Evolutionary conservation across 2,797 vertebrate genomes (phyloP), one percentile per base, ranked within the genome.

Genomic region (Podarcis lilfordi): DNA sequence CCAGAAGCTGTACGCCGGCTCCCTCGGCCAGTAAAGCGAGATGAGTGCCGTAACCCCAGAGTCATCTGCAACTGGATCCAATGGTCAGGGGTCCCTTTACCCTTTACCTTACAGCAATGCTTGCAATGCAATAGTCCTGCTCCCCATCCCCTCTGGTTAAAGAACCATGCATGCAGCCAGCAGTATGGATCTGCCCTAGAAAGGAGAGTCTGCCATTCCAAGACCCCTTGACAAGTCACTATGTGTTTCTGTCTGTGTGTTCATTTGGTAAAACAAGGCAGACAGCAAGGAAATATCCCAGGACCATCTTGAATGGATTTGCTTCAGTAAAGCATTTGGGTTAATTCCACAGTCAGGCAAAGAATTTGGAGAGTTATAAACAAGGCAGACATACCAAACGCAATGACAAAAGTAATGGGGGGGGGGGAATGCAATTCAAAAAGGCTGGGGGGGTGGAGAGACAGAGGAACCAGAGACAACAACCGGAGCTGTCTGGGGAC

Each of bases 401-500:
- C 81, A 87, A 88, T 84, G 86, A 87, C 82, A 91, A 86, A 91
- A 64, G 37, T 89, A 74, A 74, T n/a, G 5, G 71, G 10, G 71
- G 3, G 3, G 61, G 75, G 91, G 92, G 87, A 91, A 55, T 86
- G 89, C 9, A 13, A 91, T 50, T 17, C 90, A 91, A 89, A 64
- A 64, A 91, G 1, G 43, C 4, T 15, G 27, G 21, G n/a, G 23
- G 40, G 45, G n/a, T 15, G 50, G 13, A 2, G 25, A 1, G 8
- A 3, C 13, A 2, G 11, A 5, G 4, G 89, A 92, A 93, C 90
- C 64, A 92, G 74, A 92, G 43, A 85, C 90, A 95, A 93, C 32
- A 91, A 85, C 93, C 68, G 76, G 88, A 93, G 75, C 80, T 86
- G 91, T 90, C 85, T 84, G 27, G 68, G 15, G 82, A 87, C 91